Percentiles rank a stretch among this genome's conserved stretches.
phyloP scores from a whole-genome alignment of 2,888 invertebrate genomes.

The Crossocerus cetratus region DNA sequence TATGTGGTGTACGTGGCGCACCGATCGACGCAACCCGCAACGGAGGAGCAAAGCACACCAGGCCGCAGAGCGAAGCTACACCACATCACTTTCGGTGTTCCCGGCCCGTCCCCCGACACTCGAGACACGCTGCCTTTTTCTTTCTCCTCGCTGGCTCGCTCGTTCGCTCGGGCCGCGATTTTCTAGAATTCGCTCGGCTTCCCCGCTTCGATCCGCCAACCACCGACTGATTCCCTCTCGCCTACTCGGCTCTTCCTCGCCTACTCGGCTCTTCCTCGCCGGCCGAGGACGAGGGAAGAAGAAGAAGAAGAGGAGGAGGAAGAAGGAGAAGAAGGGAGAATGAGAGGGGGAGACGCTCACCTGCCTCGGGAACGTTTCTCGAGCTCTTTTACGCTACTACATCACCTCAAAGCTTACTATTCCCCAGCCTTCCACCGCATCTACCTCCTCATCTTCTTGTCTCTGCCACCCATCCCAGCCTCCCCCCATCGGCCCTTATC shows the following conservation, averaged over 20 bases:
- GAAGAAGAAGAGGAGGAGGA: too few relatives aligned
- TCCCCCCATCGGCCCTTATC: too few relatives aligned
- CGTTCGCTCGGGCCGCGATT: constrained; percentile 51
- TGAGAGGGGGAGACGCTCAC: too few relatives aligned
- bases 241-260: constrained; percentile 15
- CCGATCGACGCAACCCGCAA: neutral
- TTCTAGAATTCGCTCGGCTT: constrained; percentile 51
- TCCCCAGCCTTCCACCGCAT: neutral
- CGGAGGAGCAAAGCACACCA: neutral
- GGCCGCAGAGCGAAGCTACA: neutral
- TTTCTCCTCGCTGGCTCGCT: constrained; percentile 45
- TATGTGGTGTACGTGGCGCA: neutral
- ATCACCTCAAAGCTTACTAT: constrained; percentile 4
- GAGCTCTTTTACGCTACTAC: constrained; percentile 6
- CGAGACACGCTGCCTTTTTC: constrained; percentile 61
- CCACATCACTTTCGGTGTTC: constrained; percentile 34
- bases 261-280: too few relatives aligned
- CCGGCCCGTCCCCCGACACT: constrained; percentile 52
- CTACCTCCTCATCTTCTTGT: constrained; percentile 4
- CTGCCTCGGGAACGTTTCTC: neutral
- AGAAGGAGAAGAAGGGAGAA: too few relatives aligned
- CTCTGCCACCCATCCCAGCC: neutral
- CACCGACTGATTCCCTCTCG: constrained; percentile 10
- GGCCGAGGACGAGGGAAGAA: too few relatives aligned
- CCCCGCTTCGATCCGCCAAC: constrained; percentile 10